A percentile compares a stretch with the other conserved stretches of the same genome.
phyloP scores from a whole-genome alignment of 2,888 invertebrate genomes.

The Zonitis immaculata region DNA sequence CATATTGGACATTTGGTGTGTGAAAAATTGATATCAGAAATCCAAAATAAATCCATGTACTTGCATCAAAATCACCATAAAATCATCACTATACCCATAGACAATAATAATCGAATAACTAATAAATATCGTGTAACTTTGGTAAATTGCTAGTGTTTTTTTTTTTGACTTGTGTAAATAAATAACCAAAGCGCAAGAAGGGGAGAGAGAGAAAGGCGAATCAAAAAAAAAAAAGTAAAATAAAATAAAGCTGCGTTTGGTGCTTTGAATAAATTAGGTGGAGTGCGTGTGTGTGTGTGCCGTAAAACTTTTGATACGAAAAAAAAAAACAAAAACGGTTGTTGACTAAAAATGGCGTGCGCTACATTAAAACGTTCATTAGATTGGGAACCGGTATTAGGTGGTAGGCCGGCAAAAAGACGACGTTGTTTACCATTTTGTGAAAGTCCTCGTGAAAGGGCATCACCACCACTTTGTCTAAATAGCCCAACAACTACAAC shows the following conservation, averaged over 20 bases:
- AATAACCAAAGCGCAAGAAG: slow-evolving; percentile 13
- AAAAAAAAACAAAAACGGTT: no score
- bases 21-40: slow-evolving; percentile 19
- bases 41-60: slow-evolving; percentile 4
- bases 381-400: slow-evolving; percentile 90
- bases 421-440: slow-evolving; percentile 89
- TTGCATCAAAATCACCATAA: slow-evolving; percentile 1
- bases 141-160: slow-evolving; percentile 1
- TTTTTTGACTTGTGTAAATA: slow-evolving; percentile 17
- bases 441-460: slow-evolving; percentile 52
- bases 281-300: slow-evolving; percentile 42
- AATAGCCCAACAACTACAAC: slow-evolving; percentile 49
- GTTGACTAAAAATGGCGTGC: slow-evolving; percentile 82
- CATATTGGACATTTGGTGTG: slow-evolving; percentile 38
- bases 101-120: slow-evolving; percentile 1
- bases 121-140: not conserved
- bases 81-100: not conserved
- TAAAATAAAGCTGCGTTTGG: slow-evolving; percentile 37
- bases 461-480: slow-evolving; percentile 36
- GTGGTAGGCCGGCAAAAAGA: slow-evolving; percentile 81
- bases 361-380: slow-evolving; percentile 93
- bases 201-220: not conserved
- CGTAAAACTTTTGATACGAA: slow-evolving; percentile 30
- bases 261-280: slow-evolving; percentile 32
- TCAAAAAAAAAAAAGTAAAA: slow-evolving; percentile 12